Evolutionary conservation across 2,797 vertebrate species (phyloP).

Genomic region (Ptychobarbus kaznakovi): DNA sequence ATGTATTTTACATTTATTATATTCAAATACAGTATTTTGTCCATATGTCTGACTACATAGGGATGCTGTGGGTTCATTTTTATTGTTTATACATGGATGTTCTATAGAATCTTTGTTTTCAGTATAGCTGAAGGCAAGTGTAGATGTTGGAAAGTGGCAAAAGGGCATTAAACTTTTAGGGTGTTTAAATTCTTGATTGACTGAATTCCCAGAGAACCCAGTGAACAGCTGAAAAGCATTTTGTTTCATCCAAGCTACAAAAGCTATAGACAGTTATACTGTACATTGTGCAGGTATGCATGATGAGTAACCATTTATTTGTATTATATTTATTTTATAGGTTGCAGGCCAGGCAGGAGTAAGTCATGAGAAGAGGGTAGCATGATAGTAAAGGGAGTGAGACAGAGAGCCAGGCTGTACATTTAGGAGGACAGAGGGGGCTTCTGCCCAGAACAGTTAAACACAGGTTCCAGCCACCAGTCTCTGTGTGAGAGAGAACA

Average conservation of each 20-base stretch:
- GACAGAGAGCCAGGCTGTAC: conserved; percentile 13
- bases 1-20: too few species aligned
- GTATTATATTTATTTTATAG: neutral
- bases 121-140: neutral
- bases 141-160: neutral
- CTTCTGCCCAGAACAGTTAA: conserved; percentile 73
- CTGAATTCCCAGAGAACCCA: neutral
- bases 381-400: conserved; percentile 62
- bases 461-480: conserved; percentile 74
- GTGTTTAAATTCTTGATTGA: neutral
- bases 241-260: neutral
- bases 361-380: conserved; percentile 41
- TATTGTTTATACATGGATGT: neutral
- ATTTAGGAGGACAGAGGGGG: conserved; percentile 47
- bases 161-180: neutral
- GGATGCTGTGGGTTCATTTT: neutral
- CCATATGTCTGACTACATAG: neutral
- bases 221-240: neutral
- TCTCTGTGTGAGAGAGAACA: conserved; percentile 72
- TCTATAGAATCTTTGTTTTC: neutral
- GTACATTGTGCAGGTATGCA: neutral
- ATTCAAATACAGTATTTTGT: neutral
- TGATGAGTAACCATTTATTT: neutral
- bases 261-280: neutral
- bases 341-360: conserved; percentile 5